Percentiles rank a stretch among this genome's conserved stretches.
phyloP scores from a whole-genome alignment of 2,113 vertebrate genomes.

The Microtus pennsylvanicus region DNA sequence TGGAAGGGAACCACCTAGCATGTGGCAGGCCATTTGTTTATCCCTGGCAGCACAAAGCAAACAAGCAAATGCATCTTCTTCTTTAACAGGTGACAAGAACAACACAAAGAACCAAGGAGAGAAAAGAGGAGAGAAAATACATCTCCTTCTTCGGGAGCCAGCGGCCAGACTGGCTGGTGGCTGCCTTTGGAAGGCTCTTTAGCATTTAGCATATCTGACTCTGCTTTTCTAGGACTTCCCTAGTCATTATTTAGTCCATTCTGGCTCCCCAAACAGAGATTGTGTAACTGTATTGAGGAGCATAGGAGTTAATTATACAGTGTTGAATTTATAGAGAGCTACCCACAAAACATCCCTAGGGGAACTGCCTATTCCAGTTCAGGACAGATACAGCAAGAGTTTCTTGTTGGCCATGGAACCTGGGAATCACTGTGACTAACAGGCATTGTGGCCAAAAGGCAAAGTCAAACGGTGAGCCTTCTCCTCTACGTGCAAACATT shows the following conservation, averaged over 20 bases:
- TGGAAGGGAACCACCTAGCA: neutral
- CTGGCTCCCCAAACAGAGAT: constrained; percentile 47
- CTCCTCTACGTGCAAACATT: neutral
- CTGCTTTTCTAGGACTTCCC: neutral
- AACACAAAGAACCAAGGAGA: neutral
- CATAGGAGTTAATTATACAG: constrained; percentile 70
- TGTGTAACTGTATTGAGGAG: constrained; percentile 47
- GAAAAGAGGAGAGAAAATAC: neutral
- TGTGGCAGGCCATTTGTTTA: neutral
- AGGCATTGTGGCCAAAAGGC: constrained; percentile 57
- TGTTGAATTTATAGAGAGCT: constrained; percentile 53
- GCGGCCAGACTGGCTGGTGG: neutral
- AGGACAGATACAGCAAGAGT: constrained; percentile 49
- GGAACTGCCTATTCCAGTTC: constrained; percentile 57
- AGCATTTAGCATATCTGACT: neutral
- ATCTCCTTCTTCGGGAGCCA: neutral
- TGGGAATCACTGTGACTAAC: constrained; percentile 60
- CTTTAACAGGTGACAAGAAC: constrained; percentile 32
- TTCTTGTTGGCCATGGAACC: constrained; percentile 59
- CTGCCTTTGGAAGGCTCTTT: constrained; percentile 20
- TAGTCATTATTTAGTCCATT: neutral
- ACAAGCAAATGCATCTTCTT: neutral
- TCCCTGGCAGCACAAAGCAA: neutral
- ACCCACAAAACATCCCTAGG: constrained; percentile 65
- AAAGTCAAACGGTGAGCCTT: constrained; percentile 45